Evolutionary conservation across 2,113 vertebrate genomes (phyloP), one percentile per base, ranked within the genome.

Genomic region (Chitala chitala): DNA sequence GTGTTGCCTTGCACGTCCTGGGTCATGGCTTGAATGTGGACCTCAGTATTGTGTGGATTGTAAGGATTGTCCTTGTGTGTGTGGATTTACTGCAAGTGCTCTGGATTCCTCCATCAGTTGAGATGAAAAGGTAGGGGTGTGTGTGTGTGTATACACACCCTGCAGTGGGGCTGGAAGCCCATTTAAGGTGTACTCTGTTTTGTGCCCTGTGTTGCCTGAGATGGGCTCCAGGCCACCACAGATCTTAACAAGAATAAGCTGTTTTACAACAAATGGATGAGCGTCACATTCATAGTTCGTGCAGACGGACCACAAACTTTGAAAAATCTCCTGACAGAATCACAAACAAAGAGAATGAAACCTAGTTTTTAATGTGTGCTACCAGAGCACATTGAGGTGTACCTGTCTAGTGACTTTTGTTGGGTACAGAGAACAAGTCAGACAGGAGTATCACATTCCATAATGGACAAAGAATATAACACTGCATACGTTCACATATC

Each of bases 381-480:
- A n/a, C n/a, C n/a, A n/a, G n/a, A n/a, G n/a, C n/a, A n/a, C n/a
- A n/a, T n/a, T n/a, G n/a, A n/a, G n/a, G n/a, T 31, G 26, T 63
- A 15, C 15, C n/a, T 36, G 17, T 7, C n/a, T 53, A 20, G 15
- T 1, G 50, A 20, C 50, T 53, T 5, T 53, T 53, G 50, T 53
- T 1, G 15, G 33, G 58, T 38, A 63, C 15, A 63, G 33, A 63
- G 38, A 63, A 63, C 33, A 38, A 6, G 6, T 6, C 20, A n/a
- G 6, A 38, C 31, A n/a, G 58, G 58, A 20, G 15, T 63, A 38
- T 63, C 58, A 38, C 58, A 63, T 63, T 63, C 33, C 58, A 63
- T 5, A 6, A 4, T 12, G 12, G 44, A 46, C n/a, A 46, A 46
- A 6, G 44, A 46, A 12, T 12, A 46, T 6, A 46, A 36, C 58